phyloP scores from a whole-genome alignment of 1,140 invertebrate genomes.

The Hyles euphorbiae region DNA sequence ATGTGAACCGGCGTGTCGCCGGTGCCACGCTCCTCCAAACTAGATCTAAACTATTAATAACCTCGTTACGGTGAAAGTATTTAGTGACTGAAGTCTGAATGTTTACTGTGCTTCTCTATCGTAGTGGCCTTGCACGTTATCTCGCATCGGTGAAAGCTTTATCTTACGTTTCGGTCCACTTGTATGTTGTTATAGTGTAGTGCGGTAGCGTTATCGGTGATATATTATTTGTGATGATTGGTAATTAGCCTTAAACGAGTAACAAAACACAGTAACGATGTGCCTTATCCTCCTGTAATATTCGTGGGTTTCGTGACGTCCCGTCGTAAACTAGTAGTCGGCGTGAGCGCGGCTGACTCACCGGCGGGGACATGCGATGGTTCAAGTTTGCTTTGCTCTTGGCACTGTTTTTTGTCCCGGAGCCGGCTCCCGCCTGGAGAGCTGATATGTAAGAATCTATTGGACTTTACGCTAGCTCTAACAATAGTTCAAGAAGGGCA shows the following conservation, averaged over 20 bases:
- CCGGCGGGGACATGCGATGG: conserved; percentile 43
- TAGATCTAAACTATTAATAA: conserved; percentile 40
- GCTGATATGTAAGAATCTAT: conserved; percentile 45
- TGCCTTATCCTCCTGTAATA: conserved; percentile 61
- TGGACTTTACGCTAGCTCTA: neutral
- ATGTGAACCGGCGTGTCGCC: conserved; percentile 1
- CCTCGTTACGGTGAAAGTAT: conserved; percentile 33
- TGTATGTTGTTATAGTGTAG: conserved; percentile 7
- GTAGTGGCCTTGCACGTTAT: conserved; percentile 65
- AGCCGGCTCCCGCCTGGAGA: conserved; percentile 50
- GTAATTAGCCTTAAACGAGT: conserved; percentile 29
- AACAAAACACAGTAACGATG: conserved; percentile 53
- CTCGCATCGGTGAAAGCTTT: conserved; percentile 48
- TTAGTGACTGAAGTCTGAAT: conserved; percentile 30
- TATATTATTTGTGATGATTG: conserved; percentile 23
- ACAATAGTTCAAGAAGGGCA: no score
- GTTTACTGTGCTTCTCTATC: conserved; percentile 45
- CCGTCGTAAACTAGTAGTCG: conserved; percentile 21
- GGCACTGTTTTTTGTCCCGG: conserved; percentile 43
- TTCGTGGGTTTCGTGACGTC: conserved; percentile 28
- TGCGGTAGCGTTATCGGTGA: conserved; percentile 10
- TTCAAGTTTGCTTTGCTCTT: conserved; percentile 39
- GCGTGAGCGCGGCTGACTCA: conserved; percentile 43
- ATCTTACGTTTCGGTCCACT: conserved; percentile 27
- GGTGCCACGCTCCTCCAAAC: conserved; percentile 10